These are phyloP conservation scores for Acrobasis consociella DNA, from an alignment of 2,888 invertebrate genomes.

Conservation along the genomic window DNA sequence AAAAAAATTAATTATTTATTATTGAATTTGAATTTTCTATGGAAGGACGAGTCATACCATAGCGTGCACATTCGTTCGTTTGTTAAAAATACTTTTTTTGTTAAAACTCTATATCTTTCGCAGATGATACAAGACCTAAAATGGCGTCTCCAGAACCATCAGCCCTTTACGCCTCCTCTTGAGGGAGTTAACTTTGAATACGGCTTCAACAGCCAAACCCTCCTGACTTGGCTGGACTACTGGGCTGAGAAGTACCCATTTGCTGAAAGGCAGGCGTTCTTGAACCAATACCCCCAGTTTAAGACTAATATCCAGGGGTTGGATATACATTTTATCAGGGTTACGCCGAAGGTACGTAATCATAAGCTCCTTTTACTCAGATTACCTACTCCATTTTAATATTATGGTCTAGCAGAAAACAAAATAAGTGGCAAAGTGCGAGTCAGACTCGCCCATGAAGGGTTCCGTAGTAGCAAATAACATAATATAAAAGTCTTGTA, in stretches of 20 bases:
- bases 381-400: no score
- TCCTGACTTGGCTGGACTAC: slow-evolving; percentile 86
- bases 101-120: neutral
- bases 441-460: no score
- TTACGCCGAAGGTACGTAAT: slow-evolving; percentile 74
- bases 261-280: slow-evolving; percentile 82
- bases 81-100: no score
- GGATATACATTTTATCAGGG: slow-evolving; percentile 87
- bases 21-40: no score
- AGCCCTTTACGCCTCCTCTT: slow-evolving; percentile 78
- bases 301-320: slow-evolving; percentile 88
- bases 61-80: no score
- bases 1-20: no score
- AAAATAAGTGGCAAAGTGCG: no score
- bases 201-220: slow-evolving; percentile 88
- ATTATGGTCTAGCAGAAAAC: no score
- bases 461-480: no score
- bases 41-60: no score
- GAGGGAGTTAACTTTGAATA: slow-evolving; percentile 89
- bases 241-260: slow-evolving; percentile 90
- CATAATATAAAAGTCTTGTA: no score
- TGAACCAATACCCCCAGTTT: slow-evolving; percentile 90
- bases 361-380: neutral
- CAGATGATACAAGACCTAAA: slow-evolving; percentile 65
- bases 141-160: slow-evolving; percentile 52